Base-by-base conservation (phyloP, 1,140 invertebrate species). In the Oreohelix idahoensis region DNA sequence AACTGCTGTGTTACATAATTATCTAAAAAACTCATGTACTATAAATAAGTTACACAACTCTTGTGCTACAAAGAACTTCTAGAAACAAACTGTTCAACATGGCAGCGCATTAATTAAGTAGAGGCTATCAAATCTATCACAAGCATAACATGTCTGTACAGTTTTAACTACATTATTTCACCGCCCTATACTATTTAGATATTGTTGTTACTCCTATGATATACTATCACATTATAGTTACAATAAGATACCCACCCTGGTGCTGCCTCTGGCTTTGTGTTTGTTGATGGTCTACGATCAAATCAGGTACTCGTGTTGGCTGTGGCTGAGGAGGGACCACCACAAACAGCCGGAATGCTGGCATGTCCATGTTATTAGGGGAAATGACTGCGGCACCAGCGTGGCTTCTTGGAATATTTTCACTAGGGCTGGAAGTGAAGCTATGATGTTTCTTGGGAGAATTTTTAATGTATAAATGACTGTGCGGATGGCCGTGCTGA, bases 281-380 rank as follows among this genome's bases (percentile, higher is more conserved):
- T 17, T 79, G 77, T 69, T 39, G 77, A 36, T 69, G 77, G 36
- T 79, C 51, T 1, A 69, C 77, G 29, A 79, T 79, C 17, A 79
- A 35, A 42, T 79, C 77, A 1, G 77, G 77, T 2, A 79, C 58
- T 1, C 36, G 58, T 20, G 36, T 42, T 1, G 10, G 29, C 15
- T 58, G 17, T 2, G 75, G 2, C n/a, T 49, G 39, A 10, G 77
- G 77, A 2, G 77, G 77, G 20, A 79, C 63, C 51, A 79, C 77
- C 17, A 79, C 58, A 36, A 38, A 79, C 2, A 79, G 2, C 38
- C 23, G 17, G 36, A 36, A 49, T 26, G 71, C 71, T 32, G 63
- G 20, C n/a, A 66, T 4, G 8, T 66, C 51, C 26, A 2, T 26
- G 17, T 4, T 58, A 26, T 26, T 17, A 29, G 63, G 8, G 17